phyloP scores from a whole-genome alignment of 2,888 invertebrate genomes.

The Catocala sponsa region DNA sequence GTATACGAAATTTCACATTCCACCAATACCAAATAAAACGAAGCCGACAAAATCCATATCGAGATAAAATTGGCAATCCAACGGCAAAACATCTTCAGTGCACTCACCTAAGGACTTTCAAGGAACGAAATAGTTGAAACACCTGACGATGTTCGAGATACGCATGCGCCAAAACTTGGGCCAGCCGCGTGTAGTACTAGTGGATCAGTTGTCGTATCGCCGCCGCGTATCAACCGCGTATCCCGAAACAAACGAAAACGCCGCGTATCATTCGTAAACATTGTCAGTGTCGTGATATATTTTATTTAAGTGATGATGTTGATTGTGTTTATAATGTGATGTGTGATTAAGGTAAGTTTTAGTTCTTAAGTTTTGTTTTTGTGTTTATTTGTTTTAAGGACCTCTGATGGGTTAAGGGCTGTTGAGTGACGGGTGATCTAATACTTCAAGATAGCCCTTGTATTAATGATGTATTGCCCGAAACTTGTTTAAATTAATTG shows the following conservation, averaged over 20 bases:
- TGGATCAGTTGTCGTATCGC: constrained; percentile 66
- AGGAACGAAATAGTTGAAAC: constrained; percentile 64
- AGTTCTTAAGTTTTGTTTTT: neutral
- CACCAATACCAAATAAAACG: too few species aligned
- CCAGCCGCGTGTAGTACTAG: constrained; percentile 58
- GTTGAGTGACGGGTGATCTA: neutral
- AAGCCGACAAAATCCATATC: constrained; percentile 9
- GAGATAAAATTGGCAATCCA: constrained; percentile 14
- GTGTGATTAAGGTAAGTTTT: constrained; percentile 23
- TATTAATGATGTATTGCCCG: constrained; percentile 4
- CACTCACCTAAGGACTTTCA: constrained; percentile 55
- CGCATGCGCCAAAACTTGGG: constrained; percentile 77
- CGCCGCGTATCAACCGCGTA: constrained; percentile 50
- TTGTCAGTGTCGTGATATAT: constrained; percentile 38
- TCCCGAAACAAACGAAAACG: constrained; percentile 24
- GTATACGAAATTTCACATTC: too few species aligned
- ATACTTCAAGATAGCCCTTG: constrained; percentile 1
- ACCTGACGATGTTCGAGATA: constrained; percentile 49
- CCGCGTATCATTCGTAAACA: constrained; percentile 38
- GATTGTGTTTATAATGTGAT: constrained; percentile 14
- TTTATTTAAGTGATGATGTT: constrained; percentile 22
- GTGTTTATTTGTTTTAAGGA: constrained; percentile 1
- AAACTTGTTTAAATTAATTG: constrained; percentile 8
- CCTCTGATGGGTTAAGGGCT: neutral
- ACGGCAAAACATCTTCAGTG: constrained; percentile 14